A percentile compares a stretch with the other conserved stretches of the same genome.
Evolutionary conservation across 2,113 vertebrate genomes (phyloP).

Genomic region (Marmota flaviventris): DNA sequence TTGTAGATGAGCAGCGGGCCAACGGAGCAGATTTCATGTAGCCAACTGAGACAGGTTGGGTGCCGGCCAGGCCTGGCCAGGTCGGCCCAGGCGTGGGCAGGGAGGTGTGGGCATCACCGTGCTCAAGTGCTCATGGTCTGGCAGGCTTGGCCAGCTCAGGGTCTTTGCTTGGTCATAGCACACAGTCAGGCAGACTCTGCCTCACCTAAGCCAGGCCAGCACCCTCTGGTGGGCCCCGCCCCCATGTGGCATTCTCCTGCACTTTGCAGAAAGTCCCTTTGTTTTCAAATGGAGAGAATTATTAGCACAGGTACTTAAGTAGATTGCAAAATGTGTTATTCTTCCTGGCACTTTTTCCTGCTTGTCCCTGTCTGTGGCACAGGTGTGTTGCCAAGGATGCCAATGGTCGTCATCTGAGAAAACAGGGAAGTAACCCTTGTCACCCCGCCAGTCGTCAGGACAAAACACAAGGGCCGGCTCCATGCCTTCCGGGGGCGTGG

Average conservation of each 20-base stretch:
- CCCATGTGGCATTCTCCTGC: not conserved
- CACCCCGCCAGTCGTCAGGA: no score
- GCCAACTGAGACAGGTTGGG: not conserved
- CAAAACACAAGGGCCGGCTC: not conserved
- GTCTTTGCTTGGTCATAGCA: not conserved
- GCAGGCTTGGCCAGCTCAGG: not conserved
- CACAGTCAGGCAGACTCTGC: not conserved
- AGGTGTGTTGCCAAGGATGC: not conserved
- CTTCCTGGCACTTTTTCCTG: not conserved
- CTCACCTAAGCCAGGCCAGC: fast-evolving
- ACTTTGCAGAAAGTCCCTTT: not conserved
- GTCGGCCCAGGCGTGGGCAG: not conserved
- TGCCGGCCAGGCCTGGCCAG: not conserved
- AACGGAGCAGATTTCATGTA: not conserved
- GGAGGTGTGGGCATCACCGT: not conserved
- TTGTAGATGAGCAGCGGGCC: not conserved
- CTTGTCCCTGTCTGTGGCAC: not conserved
- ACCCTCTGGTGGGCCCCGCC: fast-evolving
- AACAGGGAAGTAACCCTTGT: not conserved
- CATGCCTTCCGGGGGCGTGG: not conserved
- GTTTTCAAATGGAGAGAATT: not conserved
- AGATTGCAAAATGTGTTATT: not conserved
- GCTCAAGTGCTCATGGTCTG: fast-evolving
- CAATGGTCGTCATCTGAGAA: not conserved
- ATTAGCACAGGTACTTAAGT: not conserved